Conservation (phyloP, 1,140 invertebrate genomes). For the Zaprionus kolodkinae region DNA sequence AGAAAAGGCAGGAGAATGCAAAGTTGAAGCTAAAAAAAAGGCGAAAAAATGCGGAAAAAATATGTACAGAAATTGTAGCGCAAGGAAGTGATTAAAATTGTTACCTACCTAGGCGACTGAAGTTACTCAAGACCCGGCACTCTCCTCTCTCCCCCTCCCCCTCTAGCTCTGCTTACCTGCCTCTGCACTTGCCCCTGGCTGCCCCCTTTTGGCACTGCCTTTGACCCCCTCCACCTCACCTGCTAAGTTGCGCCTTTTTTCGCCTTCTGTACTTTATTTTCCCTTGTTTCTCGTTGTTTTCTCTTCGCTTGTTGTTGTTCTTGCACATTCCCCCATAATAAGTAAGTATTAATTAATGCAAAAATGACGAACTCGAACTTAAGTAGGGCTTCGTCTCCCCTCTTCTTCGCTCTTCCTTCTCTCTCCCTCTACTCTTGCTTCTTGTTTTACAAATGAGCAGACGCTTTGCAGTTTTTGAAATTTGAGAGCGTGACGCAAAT, state of each 20-base stretch:
- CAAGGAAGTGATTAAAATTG: slow-evolving; percentile 80
- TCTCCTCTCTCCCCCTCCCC: too few species aligned
- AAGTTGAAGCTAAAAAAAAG: slow-evolving; percentile 7
- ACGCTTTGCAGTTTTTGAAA: slow-evolving; percentile 58
- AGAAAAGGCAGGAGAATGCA: neutral
- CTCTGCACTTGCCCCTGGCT: neutral
- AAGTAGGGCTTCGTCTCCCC: slow-evolving; percentile 67
- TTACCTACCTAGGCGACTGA: slow-evolving; percentile 54
- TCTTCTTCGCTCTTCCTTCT: too few species aligned
- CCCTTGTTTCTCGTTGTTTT: neutral
- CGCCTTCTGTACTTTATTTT: slow-evolving; percentile 31
- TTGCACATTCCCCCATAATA: slow-evolving; percentile 54
- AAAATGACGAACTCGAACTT: slow-evolving; percentile 70
- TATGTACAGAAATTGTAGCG: slow-evolving; percentile 55
- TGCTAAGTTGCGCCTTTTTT: slow-evolving; percentile 29
- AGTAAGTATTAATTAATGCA: slow-evolving; percentile 80
- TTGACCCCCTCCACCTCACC: slow-evolving; percentile 17
- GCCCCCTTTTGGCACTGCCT: slow-evolving; percentile 14
- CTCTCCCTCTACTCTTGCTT: slow-evolving; percentile 20
- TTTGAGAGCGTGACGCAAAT: slow-evolving; percentile 76
- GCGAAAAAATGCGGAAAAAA: slow-evolving; percentile 30
- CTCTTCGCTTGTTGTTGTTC: neutral
- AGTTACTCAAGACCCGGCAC: neutral
- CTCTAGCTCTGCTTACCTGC: neutral
- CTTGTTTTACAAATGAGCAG: slow-evolving; percentile 72